phyloP scores from a whole-genome alignment of 2,797 vertebrate genomes.

The Enteromius thamalakanensis region DNA sequence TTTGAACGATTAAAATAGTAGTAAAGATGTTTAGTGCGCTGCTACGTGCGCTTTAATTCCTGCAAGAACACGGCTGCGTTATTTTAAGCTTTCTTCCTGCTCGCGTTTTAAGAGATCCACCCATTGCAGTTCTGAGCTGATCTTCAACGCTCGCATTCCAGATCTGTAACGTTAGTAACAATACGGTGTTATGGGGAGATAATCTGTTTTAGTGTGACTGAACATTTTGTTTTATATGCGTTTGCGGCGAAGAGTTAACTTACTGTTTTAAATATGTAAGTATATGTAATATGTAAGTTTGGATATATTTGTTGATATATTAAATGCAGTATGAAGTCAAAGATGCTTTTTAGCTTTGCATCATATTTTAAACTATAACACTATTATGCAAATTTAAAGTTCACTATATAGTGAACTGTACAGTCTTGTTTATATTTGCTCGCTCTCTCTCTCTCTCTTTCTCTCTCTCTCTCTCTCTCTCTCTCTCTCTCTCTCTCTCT shows the following conservation, averaged over 20 bases:
- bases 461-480: neutral
- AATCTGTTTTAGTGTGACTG: neutral
- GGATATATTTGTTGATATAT: neutral
- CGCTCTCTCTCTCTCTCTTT: neutral
- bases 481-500: neutral
- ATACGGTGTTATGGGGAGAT: neutral
- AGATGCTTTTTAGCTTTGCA: neutral
- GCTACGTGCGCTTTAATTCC: neutral
- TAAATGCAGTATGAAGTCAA: neutral
- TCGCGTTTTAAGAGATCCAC: neutral
- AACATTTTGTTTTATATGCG: too few species aligned
- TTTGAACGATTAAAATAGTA: neutral
- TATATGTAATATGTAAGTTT: neutral
- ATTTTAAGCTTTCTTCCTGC: slow-evolving; percentile 15
- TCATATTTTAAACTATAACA: neutral
- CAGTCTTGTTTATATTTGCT: neutral
- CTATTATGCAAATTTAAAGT: neutral
- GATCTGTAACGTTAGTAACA: neutral
- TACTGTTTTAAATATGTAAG: neutral
- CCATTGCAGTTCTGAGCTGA: neutral
- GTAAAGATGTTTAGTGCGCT: neutral
- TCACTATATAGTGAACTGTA: neutral
- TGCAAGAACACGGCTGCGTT: neutral
- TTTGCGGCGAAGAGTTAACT: neutral
- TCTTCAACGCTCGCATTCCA: too few species aligned